These are phyloP conservation scores for Campylomormyrus numenius DNA, from an alignment of 2,113 vertebrate genomes.

Conservation along the genomic window DNA sequence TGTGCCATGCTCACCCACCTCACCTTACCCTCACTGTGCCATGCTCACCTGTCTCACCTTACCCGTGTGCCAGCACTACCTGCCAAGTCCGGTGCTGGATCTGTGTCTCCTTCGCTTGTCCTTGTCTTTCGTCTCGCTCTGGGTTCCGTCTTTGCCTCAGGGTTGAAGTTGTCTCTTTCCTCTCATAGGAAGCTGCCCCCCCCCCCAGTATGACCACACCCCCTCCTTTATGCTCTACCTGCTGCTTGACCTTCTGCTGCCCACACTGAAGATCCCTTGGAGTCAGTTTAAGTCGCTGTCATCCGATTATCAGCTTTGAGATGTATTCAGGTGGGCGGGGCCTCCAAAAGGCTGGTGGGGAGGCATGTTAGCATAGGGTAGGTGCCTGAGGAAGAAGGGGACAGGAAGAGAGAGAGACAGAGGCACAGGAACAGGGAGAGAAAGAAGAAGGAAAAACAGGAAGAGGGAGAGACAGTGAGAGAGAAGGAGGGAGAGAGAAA, in stretches of 20 bases:
- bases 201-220: background rate
- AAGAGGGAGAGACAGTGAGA: background rate
- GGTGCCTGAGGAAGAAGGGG: background rate
- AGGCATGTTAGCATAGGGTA: background rate
- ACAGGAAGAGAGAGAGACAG: background rate
- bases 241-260: background rate
- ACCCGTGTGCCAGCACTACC: background rate
- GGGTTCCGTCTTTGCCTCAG: background rate
- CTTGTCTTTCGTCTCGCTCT: background rate
- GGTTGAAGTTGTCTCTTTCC: background rate
- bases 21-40: conserved; percentile 20
- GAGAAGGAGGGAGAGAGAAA: background rate
- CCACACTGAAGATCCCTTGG: background rate
- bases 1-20: background rate
- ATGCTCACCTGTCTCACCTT: conserved; percentile 24
- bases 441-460: too few species aligned
- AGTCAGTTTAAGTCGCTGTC: background rate
- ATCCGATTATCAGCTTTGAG: background rate
- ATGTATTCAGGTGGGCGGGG: background rate
- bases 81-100: background rate
- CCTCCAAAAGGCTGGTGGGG: background rate
- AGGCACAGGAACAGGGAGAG: too few species aligned
- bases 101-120: conserved; percentile 26
- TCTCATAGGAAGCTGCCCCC: background rate
- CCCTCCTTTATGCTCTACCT: background rate